Conservation (phyloP, 2,797 vertebrate genomes). For the Oreonectes daqikongensis region DNA sequence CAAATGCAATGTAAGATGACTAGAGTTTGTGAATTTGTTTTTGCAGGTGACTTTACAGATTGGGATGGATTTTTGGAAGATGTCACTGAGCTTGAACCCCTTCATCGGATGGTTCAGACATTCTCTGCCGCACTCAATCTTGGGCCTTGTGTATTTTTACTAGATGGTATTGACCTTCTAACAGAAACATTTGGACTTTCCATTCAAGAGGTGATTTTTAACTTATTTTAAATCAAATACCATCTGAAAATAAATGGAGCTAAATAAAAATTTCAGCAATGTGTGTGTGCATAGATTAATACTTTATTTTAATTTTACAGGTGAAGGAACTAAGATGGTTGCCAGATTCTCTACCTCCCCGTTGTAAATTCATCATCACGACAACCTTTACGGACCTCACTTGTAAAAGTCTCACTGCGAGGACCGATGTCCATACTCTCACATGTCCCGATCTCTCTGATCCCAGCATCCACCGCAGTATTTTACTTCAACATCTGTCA, state of each 20-base stretch:
- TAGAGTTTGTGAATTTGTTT: no score
- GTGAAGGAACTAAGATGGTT: conserved; percentile 60
- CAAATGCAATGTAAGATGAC: not conserved
- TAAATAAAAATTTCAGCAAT: not conserved
- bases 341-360: conserved; percentile 40
- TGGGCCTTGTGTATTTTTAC: conserved; percentile 58
- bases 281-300: not conserved
- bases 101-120: conserved; percentile 61
- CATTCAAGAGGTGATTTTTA: conserved; percentile 53
- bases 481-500: conserved; percentile 53
- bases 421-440: conserved; percentile 51
- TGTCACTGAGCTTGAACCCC: conserved; percentile 49
- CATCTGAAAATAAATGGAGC: not conserved
- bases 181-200: conserved; percentile 62
- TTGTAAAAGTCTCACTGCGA: conserved; percentile 52
- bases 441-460: conserved; percentile 30
- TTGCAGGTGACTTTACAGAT: conserved; percentile 47
- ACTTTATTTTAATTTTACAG: conserved; percentile 26
- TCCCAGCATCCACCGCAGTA: conserved; percentile 35
- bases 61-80: conserved; percentile 55
- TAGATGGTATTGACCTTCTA: conserved; percentile 63
- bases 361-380: conserved; percentile 60
- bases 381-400: conserved; percentile 60
- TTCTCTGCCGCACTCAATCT: conserved; percentile 62
- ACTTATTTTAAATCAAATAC: not conserved